Percentiles rank a stretch among this genome's conserved stretches.
phyloP scores from a whole-genome alignment of 2,797 vertebrate genomes.

The Macropus fuliginosus region DNA sequence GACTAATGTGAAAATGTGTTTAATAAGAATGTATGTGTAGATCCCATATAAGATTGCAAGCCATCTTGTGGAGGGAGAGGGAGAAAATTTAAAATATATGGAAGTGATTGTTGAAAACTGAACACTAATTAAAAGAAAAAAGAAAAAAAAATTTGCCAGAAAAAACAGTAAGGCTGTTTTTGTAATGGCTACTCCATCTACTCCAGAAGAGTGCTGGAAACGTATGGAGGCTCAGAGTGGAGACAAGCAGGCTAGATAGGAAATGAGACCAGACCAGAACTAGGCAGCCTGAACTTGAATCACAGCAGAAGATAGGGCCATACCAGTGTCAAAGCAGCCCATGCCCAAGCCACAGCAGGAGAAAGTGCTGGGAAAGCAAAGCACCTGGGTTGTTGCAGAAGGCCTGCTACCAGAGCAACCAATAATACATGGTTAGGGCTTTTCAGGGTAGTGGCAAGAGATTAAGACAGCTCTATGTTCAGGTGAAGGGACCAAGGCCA shows the following conservation, averaged over 20 bases:
- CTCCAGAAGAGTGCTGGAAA: neutral
- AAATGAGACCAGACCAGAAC: neutral
- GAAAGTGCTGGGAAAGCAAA: neutral
- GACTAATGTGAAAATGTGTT: too few relatives aligned
- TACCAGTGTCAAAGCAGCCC: too few relatives aligned
- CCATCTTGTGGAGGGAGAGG: too few relatives aligned
- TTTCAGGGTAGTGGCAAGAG: neutral
- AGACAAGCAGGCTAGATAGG: neutral
- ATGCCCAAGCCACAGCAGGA: neutral
- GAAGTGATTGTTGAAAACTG: too few relatives aligned
- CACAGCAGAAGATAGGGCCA: too few relatives aligned
- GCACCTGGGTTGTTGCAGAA: too few relatives aligned
- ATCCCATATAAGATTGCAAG: too few relatives aligned
- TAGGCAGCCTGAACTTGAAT: too few relatives aligned
- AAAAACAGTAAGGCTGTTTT: neutral
- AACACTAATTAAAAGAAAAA: too few relatives aligned
- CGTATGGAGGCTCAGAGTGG: neutral
- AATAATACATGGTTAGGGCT: neutral
- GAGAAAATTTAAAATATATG: too few relatives aligned
- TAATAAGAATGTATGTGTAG: too few relatives aligned
- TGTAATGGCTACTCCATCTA: neutral
- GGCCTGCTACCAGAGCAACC: neutral
- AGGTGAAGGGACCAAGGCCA: neutral
- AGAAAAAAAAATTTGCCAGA: too few relatives aligned
- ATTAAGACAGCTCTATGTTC: neutral